Evolutionary conservation across 2,113 vertebrate species (phyloP), one percentile per base, ranked within the genome.

Genomic region (Vulpes ferrilata): DNA sequence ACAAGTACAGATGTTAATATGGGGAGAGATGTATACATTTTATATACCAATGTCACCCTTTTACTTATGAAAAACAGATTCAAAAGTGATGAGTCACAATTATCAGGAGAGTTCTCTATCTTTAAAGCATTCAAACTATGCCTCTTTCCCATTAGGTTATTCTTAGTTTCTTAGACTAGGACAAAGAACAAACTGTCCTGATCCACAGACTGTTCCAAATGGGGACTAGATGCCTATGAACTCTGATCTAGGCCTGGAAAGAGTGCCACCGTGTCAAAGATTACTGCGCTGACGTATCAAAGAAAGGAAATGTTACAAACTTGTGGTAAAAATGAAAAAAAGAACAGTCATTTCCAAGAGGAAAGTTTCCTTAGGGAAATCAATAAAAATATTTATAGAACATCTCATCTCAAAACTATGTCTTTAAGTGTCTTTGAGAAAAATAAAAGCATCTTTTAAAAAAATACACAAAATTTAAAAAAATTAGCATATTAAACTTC

Each of bases 171-270:
- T 93, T 12, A 60, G 74, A 59, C 22, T 22, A 64, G 74, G 87
- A 96, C 95, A 97, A 95, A 97, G 97, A 95, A 97, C 96, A 96
- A 87, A 90, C 25, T 97, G 96, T 98, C 89, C 95, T 80, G 87
- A 48, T 35, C 67, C 96, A 91, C 55, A 23, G 64, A 53, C 22
- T 43, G 67, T 82, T 97, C 93, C 96, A 90, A 69, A 65, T 22
- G 38, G n/a, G 94, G 92, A 48, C 92, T 73, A 30, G 84, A 51
- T 19, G 83, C 64, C 27, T n/a, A 22, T 89, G 96, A 97, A 90
- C 95, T 97, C 71, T 90, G 95, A 89, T 53, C 20, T 1, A 65
- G 73, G 83, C 79, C 88, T 97, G 92, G 86, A 95, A 79, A 35
- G 30, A 96, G 19, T 3, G 1, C 32, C 53, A 59, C 55, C 0